Percentiles rank a stretch among this genome's conserved stretches.
Evolutionary conservation across 2,888 invertebrate genomes (phyloP).

Genomic region (Cheilosia vulpina): DNA sequence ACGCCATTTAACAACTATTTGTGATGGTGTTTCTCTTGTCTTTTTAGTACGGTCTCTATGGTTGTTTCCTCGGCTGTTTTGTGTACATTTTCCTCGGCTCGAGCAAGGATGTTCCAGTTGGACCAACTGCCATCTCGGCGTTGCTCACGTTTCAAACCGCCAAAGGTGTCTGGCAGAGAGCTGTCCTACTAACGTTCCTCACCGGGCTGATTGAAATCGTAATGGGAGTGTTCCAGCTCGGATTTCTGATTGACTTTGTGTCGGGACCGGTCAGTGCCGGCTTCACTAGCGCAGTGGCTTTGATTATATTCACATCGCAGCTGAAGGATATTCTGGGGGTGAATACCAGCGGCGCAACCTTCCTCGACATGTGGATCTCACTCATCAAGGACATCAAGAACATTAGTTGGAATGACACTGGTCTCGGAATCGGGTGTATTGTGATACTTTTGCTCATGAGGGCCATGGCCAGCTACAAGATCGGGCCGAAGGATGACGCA

Average conservation of each 20-base stretch:
- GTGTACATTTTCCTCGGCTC: constrained; percentile 95
- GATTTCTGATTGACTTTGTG: constrained; percentile 95
- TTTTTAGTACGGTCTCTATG: constrained; percentile 94
- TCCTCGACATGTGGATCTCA: constrained; percentile 91
- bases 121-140: constrained; percentile 96
- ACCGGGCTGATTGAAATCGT: constrained; percentile 90
- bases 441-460: constrained; percentile 89
- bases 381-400: constrained; percentile 88
- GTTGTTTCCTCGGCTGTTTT: constrained; percentile 95
- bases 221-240: constrained; percentile 93
- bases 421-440: constrained; percentile 90
- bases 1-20: neutral
- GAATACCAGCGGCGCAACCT: constrained; percentile 89
- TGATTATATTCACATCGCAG: constrained; percentile 94
- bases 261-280: constrained; percentile 95
- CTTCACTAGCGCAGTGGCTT: constrained; percentile 94
- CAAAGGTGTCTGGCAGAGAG: constrained; percentile 86
- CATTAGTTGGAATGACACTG: constrained; percentile 89
- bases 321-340: constrained; percentile 93
- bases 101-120: constrained; percentile 96
- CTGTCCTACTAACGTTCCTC: constrained; percentile 90
- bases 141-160: constrained; percentile 93
- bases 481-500: constrained; percentile 85
- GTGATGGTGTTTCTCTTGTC: neutral
- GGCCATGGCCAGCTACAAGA: constrained; percentile 88